These are phyloP conservation scores for Mus musculus DNA, from an alignment of 2,113 vertebrate species.

Conservation along the genomic window GRCm39 chr2:60668001-60668500, in stretches of 20 bases:
- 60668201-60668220: neutral
- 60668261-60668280: neutral
- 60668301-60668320: neutral
- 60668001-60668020: neutral
- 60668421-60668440: neutral
- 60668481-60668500: slow-evolving; percentile 4
- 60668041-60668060: neutral
- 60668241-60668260: neutral
- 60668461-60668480: neutral
- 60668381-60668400: neutral
- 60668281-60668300: neutral
- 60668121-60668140: neutral
- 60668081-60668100: neutral
- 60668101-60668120: neutral
- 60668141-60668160: neutral
- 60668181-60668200: neutral
- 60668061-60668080: neutral
- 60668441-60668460: neutral
- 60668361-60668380: neutral
- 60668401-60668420: neutral
- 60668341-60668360: neutral
- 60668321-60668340: neutral
- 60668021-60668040: neutral
- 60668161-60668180: neutral
- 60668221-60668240: neutral